Evolutionary conservation across 1,140 invertebrate genomes (phyloP).

Genomic region (Drosophila bifasciata): DNA sequence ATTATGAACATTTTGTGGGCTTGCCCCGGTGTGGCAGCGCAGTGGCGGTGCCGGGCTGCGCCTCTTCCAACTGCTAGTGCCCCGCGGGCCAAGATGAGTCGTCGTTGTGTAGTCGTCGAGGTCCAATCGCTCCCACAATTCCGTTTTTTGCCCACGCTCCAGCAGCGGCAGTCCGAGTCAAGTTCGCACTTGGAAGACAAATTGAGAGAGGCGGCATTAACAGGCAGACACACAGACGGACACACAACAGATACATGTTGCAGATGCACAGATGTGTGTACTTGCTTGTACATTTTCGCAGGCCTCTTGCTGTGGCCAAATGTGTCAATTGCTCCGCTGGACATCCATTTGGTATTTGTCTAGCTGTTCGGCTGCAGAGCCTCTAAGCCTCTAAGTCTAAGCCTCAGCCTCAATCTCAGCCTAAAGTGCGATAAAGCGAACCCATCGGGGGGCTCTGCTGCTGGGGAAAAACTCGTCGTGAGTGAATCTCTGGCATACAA

Average conservation of each 20-base stretch:
- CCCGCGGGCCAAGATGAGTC: slow-evolving; percentile 27
- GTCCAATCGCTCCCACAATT: background rate
- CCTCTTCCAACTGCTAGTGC: slow-evolving; percentile 21
- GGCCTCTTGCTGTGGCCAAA: slow-evolving; percentile 40
- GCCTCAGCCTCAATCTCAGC: no score
- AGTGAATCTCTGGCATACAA: slow-evolving; percentile 74
- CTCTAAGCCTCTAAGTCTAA: no score
- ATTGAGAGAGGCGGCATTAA: slow-evolving; percentile 25
- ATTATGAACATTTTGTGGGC: slow-evolving; percentile 80
- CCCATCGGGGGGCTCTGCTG: no score
- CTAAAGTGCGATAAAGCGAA: no score
- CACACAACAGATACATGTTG: slow-evolving; percentile 36
- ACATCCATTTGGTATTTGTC: slow-evolving; percentile 72
- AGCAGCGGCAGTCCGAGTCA: slow-evolving; percentile 14
- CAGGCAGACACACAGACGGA: background rate
- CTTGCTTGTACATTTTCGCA: slow-evolving; percentile 9
- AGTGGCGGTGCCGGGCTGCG: slow-evolving; percentile 47
- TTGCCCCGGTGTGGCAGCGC: slow-evolving; percentile 40
- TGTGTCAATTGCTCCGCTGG: slow-evolving; percentile 76
- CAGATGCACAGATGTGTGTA: slow-evolving; percentile 45
- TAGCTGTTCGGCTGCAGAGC: no score
- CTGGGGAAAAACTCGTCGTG: slow-evolving; percentile 57
- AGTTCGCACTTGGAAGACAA: slow-evolving; percentile 32
- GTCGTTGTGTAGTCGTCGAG: no score
- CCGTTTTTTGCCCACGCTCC: background rate